These are phyloP conservation scores for Pterocles burchelli DNA, from an alignment of 2,113 vertebrate genomes.

Conservation along the genomic window DNA sequence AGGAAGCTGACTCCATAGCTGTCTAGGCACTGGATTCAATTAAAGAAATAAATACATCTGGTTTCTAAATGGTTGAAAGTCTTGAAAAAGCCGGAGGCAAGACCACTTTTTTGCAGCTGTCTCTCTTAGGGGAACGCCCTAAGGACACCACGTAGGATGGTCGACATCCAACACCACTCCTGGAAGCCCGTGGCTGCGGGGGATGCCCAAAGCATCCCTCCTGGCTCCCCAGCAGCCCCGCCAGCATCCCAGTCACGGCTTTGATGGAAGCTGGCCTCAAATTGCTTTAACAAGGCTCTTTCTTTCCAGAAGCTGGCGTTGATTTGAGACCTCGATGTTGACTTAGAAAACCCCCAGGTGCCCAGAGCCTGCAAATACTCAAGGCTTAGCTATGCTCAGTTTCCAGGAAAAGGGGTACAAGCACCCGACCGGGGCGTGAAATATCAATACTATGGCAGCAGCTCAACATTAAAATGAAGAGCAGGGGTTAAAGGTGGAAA, in stretches of 20 bases:
- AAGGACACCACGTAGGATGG: not conserved
- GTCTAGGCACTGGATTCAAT: slow-evolving; percentile 62
- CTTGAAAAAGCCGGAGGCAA: slow-evolving; percentile 9
- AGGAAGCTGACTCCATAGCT: slow-evolving; percentile 56
- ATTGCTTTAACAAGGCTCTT: not conserved
- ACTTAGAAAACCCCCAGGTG: not conserved
- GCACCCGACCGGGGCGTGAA: not conserved
- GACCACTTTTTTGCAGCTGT: not conserved
- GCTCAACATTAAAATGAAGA: not conserved
- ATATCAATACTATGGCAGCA: not conserved
- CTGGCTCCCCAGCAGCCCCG: not conserved
- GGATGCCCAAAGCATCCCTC: not conserved
- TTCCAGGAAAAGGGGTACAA: not conserved
- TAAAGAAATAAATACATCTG: slow-evolving; percentile 57
- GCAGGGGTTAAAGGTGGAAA: not conserved
- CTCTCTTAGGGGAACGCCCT: not conserved
- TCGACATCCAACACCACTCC: not conserved
- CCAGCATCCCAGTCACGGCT: not conserved
- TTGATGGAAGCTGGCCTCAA: not conserved
- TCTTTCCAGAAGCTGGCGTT: not conserved
- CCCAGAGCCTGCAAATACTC: not conserved
- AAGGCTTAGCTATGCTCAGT: not conserved
- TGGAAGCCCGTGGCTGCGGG: not conserved
- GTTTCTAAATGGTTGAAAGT: not conserved
- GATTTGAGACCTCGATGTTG: not conserved